Percentiles rank a stretch among this genome's conserved stretches.
Evolutionary conservation across 2,113 vertebrate species (phyloP).

Genomic region (Ptilonorhynchus violaceus): DNA sequence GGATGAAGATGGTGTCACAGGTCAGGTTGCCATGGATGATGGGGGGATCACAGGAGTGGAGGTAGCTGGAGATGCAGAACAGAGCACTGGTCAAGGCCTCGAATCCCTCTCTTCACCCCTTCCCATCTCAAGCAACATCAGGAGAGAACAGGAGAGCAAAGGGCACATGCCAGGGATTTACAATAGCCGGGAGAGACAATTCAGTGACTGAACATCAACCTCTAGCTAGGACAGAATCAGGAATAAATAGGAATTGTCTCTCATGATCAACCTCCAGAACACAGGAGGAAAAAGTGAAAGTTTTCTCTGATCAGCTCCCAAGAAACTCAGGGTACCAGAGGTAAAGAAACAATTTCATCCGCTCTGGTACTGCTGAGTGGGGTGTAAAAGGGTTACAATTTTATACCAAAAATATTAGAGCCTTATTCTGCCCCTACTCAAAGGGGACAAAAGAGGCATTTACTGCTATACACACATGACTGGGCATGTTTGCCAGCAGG

Average conservation of each 20-base stretch:
- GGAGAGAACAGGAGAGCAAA: background rate
- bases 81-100: constrained; percentile 19
- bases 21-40: constrained; percentile 99
- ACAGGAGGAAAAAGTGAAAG: accelerated
- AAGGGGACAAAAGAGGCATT: background rate
- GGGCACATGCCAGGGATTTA: background rate
- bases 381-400: background rate
- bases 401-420: background rate
- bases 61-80: constrained; percentile 80
- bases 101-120: background rate
- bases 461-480: background rate
- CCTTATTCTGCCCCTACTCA: background rate
- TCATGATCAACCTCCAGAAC: background rate
- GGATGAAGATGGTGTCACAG: constrained; percentile 99
- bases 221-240: background rate
- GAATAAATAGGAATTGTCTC: background rate
- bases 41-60: constrained; percentile 95
- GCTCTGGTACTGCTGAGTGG: background rate
- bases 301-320: background rate
- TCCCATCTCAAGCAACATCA: background rate
- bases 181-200: background rate
- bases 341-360: background rate
- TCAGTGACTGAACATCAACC: background rate
- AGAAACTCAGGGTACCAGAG: background rate
- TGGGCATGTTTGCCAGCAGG: background rate